These are phyloP conservation scores for Saccopteryx bilineata DNA, from an alignment of 2,113 vertebrate genomes.

Conservation along the genomic window DNA sequence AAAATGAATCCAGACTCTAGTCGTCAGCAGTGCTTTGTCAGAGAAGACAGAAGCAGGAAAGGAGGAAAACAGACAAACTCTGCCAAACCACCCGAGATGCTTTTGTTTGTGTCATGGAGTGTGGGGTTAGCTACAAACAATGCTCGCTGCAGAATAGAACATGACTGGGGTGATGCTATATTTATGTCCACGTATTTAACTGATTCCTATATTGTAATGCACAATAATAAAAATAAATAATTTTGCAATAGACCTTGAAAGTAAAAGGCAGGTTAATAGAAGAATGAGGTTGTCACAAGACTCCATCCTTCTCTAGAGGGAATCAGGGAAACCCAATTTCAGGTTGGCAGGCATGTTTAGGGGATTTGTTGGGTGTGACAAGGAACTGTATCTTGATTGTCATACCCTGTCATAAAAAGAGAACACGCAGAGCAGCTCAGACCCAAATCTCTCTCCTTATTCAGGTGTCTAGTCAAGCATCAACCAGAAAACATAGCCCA, in stretches of 20 bases:
- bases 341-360: neutral
- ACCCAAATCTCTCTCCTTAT: neutral
- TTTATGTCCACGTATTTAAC: conserved; percentile 44
- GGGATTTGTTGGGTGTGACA: neutral
- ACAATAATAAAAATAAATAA: neutral
- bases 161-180: neutral
- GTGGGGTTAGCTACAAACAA: neutral
- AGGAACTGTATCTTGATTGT: conserved; percentile 43
- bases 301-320: neutral
- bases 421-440: neutral
- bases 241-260: conserved; percentile 11
- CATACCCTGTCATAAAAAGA: neutral
- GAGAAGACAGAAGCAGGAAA: neutral
- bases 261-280: neutral
- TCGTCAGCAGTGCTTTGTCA: neutral
- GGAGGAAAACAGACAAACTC: neutral
- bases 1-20: conserved; percentile 52
- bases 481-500: neutral
- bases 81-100: neutral
- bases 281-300: neutral
- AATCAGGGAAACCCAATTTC: neutral
- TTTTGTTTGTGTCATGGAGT: neutral
- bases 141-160: neutral
- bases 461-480: neutral
- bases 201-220: neutral